Evolutionary conservation across 2,113 vertebrate genomes (phyloP), one percentile per base, ranked within the genome.

Genomic region (Toxotes chatareus): DNA sequence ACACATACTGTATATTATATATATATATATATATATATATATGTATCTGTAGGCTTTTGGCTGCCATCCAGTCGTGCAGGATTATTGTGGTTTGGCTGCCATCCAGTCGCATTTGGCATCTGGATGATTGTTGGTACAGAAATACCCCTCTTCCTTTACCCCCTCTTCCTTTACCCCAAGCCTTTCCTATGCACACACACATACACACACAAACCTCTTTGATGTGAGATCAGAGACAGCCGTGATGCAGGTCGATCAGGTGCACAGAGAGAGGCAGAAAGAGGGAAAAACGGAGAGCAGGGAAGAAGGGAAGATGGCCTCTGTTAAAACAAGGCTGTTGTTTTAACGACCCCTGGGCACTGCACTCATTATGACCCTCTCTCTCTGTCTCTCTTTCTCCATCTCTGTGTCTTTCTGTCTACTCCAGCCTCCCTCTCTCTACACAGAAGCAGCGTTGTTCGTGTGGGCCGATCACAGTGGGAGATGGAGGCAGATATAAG

Each of bases 191-290:
- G 27, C 44, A n/a, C 40, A 0, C 32, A 72, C 76, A 73, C 38
- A 74, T 55, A 60, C 56, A 61, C 70, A 76, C 61, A 64, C 44
- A 40, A 31, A 73, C 63, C 46, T 84, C 92, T 94, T 93, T 94
- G 94, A 94, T 91, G 89, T 90, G 83, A 94, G 94, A 95, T 95
- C 93, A 94, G 90, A 94, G 87, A 82, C 68, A 80, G 85, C 70
- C 19, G 46, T 63, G 86, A 91, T 83, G 85, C 90, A 80, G 93
- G 92, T 92, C 85, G 85, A 93, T 95, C 94, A 93, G 90, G 91
- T 93, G 92, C 68, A 17, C 40, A 55, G 68, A 86, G 38, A 74
- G 56, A 80, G 71, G 69, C 13, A 68, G 71, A 80, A 73, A 71
- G 67, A 47, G 19, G 74, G 44, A 56, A 49, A 77, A 85, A 80